These are phyloP conservation scores for Ornithoptera priamus DNA, from an alignment of 2,888 invertebrate species.

Conservation along the genomic window DNA sequence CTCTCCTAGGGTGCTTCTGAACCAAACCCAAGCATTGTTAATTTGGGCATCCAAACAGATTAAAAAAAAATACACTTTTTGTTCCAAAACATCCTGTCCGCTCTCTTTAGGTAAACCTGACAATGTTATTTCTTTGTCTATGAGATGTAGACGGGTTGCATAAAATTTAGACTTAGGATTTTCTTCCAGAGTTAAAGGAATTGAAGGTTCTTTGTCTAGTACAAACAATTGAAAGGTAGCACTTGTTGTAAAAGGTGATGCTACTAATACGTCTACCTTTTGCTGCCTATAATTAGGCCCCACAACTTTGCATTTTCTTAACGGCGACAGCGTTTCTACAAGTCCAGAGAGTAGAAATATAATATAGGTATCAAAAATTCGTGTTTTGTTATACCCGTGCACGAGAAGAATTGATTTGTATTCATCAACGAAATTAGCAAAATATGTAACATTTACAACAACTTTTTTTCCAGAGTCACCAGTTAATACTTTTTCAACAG, in stretches of 20 bases:
- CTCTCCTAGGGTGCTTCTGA: conserved; percentile 61
- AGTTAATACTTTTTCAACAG: conserved; percentile 57
- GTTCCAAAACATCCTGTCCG: conserved; percentile 51
- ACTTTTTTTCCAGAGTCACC: conserved; percentile 64
- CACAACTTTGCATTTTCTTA: conserved; percentile 64
- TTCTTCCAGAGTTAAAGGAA: conserved; percentile 54
- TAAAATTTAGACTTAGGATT: conserved; percentile 51
- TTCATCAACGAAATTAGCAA: conserved; percentile 60
- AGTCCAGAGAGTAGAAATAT: conserved; percentile 58
- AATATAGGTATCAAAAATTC: conserved; percentile 70
- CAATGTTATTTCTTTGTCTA: conserved; percentile 59
- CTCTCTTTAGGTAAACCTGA: conserved; percentile 54
- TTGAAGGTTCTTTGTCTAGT: conserved; percentile 61
- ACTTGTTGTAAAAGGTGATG: conserved; percentile 55
- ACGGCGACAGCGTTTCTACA: conserved; percentile 54
- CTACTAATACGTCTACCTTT: conserved; percentile 61
- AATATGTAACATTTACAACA: conserved; percentile 59
- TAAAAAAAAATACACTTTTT: conserved; percentile 62
- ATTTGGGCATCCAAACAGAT: conserved; percentile 63
- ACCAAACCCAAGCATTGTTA: conserved; percentile 69
- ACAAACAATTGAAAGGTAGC: conserved; percentile 50
- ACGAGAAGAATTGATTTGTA: conserved; percentile 60
- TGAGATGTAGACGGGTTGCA: conserved; percentile 57
- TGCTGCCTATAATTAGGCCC: conserved; percentile 65
- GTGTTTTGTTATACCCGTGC: conserved; percentile 70